Evolutionary conservation across 2,113 vertebrate genomes (phyloP).

Genomic region (Deroptyus accipitrinus): DNA sequence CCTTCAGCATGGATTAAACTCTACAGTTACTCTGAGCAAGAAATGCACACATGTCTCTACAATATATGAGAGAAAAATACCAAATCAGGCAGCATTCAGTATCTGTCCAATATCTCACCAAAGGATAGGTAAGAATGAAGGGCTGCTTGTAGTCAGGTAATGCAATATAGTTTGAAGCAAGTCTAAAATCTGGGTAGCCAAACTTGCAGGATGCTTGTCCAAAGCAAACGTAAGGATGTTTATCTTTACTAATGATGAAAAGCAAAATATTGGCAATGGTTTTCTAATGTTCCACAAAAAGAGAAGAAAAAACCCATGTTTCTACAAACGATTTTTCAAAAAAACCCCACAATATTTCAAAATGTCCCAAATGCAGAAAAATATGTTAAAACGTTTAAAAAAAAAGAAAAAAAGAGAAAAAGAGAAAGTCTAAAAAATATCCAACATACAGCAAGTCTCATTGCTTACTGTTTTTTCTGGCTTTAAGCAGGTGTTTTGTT

Average conservation of each 20-base stretch:
- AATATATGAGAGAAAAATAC: neutral
- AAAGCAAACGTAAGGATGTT: neutral
- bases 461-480: neutral
- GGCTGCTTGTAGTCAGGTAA: neutral
- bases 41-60: neutral
- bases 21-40: neutral
- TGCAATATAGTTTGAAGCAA: neutral
- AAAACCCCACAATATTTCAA: neutral
- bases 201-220: neutral
- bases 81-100: neutral
- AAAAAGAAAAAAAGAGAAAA: neutral
- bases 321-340: neutral
- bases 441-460: neutral
- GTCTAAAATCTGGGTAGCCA: neutral
- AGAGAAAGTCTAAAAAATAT: neutral
- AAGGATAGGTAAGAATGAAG: neutral
- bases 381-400: neutral
- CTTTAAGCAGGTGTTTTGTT: conserved; percentile 55
- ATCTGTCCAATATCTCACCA: neutral
- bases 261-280: neutral
- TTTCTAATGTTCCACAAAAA: neutral
- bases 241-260: neutral
- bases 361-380: neutral
- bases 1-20: neutral
- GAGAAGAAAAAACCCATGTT: neutral